Evolutionary conservation across 1,140 invertebrate genomes (phyloP).

Genomic region (Penaeus vannamei): DNA sequence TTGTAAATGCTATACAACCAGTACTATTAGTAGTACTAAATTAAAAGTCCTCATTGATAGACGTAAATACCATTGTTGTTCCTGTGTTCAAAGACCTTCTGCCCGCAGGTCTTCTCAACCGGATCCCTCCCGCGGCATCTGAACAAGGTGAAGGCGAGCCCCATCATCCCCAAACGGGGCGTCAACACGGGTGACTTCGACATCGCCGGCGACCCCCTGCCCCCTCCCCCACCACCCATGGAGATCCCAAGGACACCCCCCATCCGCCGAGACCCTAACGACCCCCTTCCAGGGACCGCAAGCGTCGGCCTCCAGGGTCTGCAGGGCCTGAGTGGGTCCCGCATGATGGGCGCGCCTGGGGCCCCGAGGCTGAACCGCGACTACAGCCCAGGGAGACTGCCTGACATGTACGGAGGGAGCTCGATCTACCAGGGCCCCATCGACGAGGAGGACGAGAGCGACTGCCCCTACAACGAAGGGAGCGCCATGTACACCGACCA

Average conservation of each 20-base stretch:
- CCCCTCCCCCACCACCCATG: slow-evolving; percentile 35
- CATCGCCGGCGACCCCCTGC: slow-evolving; percentile 23
- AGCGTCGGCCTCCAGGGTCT: slow-evolving; percentile 50
- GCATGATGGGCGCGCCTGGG: slow-evolving; percentile 51
- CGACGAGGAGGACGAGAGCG: slow-evolving; percentile 47
- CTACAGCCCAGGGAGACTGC: slow-evolving; percentile 48
- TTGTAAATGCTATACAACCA: no score
- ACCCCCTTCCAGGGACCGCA: slow-evolving; percentile 13
- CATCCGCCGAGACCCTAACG: slow-evolving; percentile 8
- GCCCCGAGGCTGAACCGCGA: slow-evolving; percentile 44
- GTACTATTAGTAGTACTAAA: no score
- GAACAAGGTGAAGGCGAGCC: slow-evolving; percentile 44
- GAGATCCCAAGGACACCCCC: slow-evolving; percentile 31
- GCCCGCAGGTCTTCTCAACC: neutral
- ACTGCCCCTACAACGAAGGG: slow-evolving; percentile 35
- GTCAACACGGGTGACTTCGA: slow-evolving; percentile 58
- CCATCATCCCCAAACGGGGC: slow-evolving; percentile 43
- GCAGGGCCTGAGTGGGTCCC: slow-evolving; percentile 56
- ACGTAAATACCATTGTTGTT: no score
- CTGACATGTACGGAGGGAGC: slow-evolving; percentile 53
- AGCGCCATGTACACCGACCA: slow-evolving; percentile 55
- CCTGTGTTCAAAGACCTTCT: no score
- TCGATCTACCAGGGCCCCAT: slow-evolving; percentile 51
- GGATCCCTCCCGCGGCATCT: slow-evolving; percentile 55
- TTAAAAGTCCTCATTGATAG: no score